Evolutionary conservation across 2,113 vertebrate genomes (phyloP).

Genomic region (Origma solitaria): DNA sequence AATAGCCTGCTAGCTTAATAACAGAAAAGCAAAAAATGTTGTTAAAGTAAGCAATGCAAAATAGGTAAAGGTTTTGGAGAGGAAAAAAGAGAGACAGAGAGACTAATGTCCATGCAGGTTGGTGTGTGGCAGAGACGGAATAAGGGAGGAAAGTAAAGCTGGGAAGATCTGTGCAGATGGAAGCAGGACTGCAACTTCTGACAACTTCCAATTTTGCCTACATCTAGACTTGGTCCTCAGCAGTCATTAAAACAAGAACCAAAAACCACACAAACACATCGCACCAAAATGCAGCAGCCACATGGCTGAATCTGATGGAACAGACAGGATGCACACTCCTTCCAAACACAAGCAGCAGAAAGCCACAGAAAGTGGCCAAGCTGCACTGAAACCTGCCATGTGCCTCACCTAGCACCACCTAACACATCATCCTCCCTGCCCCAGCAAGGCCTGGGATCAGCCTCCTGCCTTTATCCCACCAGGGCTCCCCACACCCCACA

Average conservation of each 20-base stretch:
- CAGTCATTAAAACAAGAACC: not conserved
- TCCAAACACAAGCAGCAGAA: not conserved
- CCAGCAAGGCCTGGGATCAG: rapidly evolving
- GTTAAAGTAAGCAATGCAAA: not conserved
- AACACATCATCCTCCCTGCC: not conserved
- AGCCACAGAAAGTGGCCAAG: not conserved
- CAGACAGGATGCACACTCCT: not conserved
- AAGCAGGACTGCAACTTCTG: not conserved
- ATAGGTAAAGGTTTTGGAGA: not conserved
- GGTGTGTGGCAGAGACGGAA: not conserved
- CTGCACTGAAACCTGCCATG: rapidly evolving
- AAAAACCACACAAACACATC: not conserved
- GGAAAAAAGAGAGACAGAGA: not conserved
- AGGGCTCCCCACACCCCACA: rapidly evolving
- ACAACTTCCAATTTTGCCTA: not conserved
- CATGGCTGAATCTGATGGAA: not conserved
- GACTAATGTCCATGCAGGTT: not conserved
- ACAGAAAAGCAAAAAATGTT: not conserved
- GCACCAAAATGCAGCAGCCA: not conserved
- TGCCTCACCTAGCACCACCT: not conserved
- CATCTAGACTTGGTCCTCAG: not conserved
- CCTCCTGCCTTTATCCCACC: not conserved
- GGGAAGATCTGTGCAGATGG: rapidly evolving
- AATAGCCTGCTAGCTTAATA: not conserved
- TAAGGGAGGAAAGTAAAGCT: not conserved